Percentiles rank a stretch among this genome's conserved stretches.
These are phyloP conservation scores for Physocephala rufipes DNA, from an alignment of 2,888 invertebrate genomes.

Conservation along the genomic window DNA sequence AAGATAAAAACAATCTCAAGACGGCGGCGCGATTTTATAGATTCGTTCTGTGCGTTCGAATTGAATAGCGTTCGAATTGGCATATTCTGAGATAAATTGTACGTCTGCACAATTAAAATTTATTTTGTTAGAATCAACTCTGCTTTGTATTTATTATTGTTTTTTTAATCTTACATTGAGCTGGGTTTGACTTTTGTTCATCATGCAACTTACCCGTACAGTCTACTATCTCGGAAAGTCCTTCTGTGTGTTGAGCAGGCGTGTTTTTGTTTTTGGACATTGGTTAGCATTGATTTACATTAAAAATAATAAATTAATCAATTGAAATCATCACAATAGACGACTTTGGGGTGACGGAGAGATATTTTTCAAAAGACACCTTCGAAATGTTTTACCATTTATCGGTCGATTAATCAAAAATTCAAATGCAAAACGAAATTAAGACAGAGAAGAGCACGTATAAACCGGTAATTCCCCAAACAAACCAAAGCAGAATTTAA, in stretches of 20 bases:
- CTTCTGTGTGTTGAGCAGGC: conserved; percentile 70
- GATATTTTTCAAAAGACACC: not conserved
- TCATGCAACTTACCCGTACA: conserved; percentile 77
- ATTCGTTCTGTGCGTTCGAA: not conserved
- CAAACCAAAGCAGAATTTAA: no score
- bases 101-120: conserved; percentile 13
- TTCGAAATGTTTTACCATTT: not conserved
- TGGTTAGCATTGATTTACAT: not conserved
- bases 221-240: conserved; percentile 90
- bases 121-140: conserved; percentile 41
- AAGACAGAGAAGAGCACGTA: no score
- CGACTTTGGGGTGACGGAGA: not conserved
- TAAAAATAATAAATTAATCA: not conserved
- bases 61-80: not conserved
- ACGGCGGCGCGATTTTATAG: not conserved
- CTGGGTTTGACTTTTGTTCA: conserved; percentile 48
- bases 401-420: no score
- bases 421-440: no score
- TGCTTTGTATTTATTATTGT: conserved; percentile 43
- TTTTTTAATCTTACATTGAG: not conserved
- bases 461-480: no score
- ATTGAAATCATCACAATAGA: not conserved
- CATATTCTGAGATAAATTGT: not conserved
- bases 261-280: conserved; percentile 27
- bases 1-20: conserved; percentile 18